Evolutionary conservation across 2,113 vertebrate species (phyloP).

Genomic region (Chaetops frenatus): DNA sequence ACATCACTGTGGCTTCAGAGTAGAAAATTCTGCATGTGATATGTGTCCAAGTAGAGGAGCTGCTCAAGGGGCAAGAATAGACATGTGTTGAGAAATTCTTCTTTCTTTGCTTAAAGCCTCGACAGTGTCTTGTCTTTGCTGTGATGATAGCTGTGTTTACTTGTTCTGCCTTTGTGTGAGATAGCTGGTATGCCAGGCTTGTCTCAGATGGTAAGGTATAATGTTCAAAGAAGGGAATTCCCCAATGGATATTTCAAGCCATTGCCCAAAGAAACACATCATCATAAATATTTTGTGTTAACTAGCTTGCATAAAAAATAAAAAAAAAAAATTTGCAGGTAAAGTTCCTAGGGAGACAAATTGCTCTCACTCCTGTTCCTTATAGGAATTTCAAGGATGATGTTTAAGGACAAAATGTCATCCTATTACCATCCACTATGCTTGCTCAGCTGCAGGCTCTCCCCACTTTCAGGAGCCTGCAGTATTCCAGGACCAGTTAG

Average conservation of each 20-base stretch:
- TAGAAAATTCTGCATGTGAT: background rate
- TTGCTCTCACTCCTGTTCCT: background rate
- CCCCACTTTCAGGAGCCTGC: background rate
- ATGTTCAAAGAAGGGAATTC: background rate
- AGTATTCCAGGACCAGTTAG: background rate
- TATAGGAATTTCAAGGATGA: background rate
- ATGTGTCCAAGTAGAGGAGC: rapidly evolving
- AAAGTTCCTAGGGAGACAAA: background rate
- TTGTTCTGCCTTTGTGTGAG: background rate
- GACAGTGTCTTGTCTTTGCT: background rate
- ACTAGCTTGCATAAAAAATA: too few species aligned
- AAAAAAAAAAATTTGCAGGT: too few species aligned
- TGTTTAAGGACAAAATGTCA: background rate
- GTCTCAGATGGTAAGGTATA: background rate
- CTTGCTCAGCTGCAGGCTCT: background rate
- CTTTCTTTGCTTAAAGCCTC: background rate
- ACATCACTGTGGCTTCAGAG: rapidly evolving
- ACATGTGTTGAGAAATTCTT: background rate
- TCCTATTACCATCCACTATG: background rate
- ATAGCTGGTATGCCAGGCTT: background rate
- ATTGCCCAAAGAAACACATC: background rate
- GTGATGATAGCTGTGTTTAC: background rate
- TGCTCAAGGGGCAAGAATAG: background rate
- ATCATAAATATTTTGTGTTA: background rate
- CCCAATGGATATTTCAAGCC: background rate